Evolutionary conservation across 2,113 vertebrate species (phyloP), one percentile per base, ranked within the genome.

Genomic region (Edolisoma coerulescens): DNA sequence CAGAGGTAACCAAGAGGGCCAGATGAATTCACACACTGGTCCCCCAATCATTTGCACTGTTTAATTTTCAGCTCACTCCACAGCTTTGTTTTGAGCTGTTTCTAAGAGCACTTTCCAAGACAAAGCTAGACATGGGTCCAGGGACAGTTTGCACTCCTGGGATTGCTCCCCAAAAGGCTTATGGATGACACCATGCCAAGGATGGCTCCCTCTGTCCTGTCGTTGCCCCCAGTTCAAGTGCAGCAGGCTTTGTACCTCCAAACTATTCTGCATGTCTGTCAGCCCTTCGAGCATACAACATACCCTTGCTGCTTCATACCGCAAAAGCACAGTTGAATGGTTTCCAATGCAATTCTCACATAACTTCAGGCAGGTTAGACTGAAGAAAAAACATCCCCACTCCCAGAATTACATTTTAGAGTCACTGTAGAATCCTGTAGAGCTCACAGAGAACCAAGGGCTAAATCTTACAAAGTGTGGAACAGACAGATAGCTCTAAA

Each of bases 201-300:
- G 20, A 35, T 1, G 2, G 16, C 9, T 53, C 12, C 12, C 30
- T 54, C 59, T 26, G 1, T 27, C 47, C 50, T 57, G 11, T 53
- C 53, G 28, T 17, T 81, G 15, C 6, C 24, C 26, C 18, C 16
- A 3, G 0, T 4, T 1, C 28, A 91, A 61, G 4, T 9, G 2
- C 47, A 89, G 42, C 8, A 75, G 64, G 30, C 14, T 67, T 54
- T 84, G 33, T 19, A 45, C 26, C 69, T 78, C 53, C 35, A 20
- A 67, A 75, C 3, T 45, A 18, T 10, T 33, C 32, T 57, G 17
- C 20, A 6, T 7, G 6, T 15, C 47, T 30, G 32, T 26, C 81
- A 92, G 39, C 5, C 56, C 24, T 24, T 17, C 27, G 44, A 35
- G 49, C 13, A 52, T 13, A 39, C 5, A 44, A 68, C 14, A 39